Conservation (phyloP, 1,140 invertebrate genomes). For the Limonius californicus region DNA sequence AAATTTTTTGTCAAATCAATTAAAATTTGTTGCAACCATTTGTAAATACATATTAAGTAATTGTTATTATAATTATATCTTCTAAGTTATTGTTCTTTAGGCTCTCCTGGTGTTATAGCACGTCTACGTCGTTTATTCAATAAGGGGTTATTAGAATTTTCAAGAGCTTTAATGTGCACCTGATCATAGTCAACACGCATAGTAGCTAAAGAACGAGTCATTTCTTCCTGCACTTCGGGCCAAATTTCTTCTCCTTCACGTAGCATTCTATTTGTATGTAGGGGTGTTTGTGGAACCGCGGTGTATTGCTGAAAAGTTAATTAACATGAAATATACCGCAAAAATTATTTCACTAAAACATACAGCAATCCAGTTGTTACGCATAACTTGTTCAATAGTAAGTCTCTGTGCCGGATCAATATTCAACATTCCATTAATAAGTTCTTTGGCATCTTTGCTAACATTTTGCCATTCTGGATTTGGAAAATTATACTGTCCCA, state of each 20-base stretch:
- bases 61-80: background rate
- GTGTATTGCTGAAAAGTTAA: conserved; percentile 66
- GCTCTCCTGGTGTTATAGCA: background rate
- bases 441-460: conserved; percentile 89
- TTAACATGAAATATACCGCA: background rate
- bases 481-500: conserved; percentile 96
- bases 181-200: conserved; percentile 95
- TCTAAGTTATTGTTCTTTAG: background rate
- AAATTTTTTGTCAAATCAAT: background rate
- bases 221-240: conserved; percentile 97
- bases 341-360: conserved; percentile 43
- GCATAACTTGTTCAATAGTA: conserved; percentile 87
- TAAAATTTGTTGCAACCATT: background rate
- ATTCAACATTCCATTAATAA: conserved; percentile 89
- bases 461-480: conserved; percentile 95
- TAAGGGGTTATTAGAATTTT: conserved; percentile 87
- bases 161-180: conserved; percentile 84
- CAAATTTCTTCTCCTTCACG: conserved; percentile 88
- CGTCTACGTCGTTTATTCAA: conserved; percentile 78
- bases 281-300: conserved; percentile 87
- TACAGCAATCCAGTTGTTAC: conserved; percentile 86
- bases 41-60: background rate
- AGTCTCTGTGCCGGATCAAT: conserved; percentile 88
- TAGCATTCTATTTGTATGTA: conserved; percentile 82
- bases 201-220: conserved; percentile 92